phyloP scores from a whole-genome alignment of 2,888 invertebrate species.

The Antheraea yamamai region DNA sequence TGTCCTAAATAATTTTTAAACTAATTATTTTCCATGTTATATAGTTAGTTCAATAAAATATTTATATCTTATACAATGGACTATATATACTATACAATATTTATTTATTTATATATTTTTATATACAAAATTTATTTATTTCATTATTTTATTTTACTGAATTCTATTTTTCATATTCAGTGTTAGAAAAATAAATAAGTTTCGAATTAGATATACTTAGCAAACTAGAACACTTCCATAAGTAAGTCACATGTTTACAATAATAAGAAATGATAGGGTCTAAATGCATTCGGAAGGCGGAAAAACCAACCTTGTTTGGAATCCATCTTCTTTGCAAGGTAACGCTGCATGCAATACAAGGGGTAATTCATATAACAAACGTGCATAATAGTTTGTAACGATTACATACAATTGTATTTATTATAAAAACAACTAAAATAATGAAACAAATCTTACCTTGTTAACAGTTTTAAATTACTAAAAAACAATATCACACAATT shows the following conservation, averaged over 20 bases:
- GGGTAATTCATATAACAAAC: constrained; percentile 62
- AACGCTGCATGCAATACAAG: constrained; percentile 79
- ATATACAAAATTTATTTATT: too few species aligned
- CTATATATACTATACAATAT: too few species aligned
- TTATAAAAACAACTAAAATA: neutral
- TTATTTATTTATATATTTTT: too few species aligned
- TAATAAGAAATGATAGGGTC: neutral
- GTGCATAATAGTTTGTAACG: constrained; percentile 49
- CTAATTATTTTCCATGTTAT: too few species aligned
- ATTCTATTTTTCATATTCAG: neutral
- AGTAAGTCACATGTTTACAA: neutral
- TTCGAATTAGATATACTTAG: neutral
- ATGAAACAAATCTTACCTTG: neutral
- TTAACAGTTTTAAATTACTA: neutral
- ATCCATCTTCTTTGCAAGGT: constrained; percentile 74
- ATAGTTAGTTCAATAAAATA: too few species aligned
- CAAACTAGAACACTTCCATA: neutral
- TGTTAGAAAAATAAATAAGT: neutral
- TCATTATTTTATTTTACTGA: neutral
- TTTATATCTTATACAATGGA: too few species aligned
- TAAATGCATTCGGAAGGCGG: constrained; percentile 36
- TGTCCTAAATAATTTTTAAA: too few species aligned
- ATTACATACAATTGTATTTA: neutral
- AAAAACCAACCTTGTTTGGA: constrained; percentile 75
- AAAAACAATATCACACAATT: neutral